Base-by-base conservation (phyloP, 2,113 vertebrate species). In the Peromyscus maniculatus region DNA sequence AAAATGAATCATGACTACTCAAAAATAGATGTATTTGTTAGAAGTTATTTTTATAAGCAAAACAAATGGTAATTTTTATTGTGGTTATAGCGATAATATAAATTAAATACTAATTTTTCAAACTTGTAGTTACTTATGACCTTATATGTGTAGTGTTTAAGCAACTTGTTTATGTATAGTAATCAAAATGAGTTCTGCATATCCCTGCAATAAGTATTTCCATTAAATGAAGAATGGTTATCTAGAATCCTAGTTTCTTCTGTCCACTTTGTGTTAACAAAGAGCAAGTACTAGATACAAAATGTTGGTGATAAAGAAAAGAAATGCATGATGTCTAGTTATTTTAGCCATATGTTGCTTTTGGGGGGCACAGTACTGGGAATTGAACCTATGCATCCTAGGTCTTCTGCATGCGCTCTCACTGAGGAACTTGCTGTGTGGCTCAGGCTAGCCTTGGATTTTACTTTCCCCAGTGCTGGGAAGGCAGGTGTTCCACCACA, bases 91-190 rank as follows among this genome's bases (percentile, higher is more conserved):
- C 87, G 26, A 43, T 91, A 71, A 52, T 93, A 87, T 91, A 78
- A 80, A 89, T 88, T 95, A 92, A 94, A 91, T 83, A 72, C 15
- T 72, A 64, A 46, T 46, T 46, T 92, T 80, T 96, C 83, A 75
- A 39, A 52, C 7, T 74, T 87, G 28, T 69, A 92, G 36, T 84
- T 90, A 87, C 28, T 89, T 92, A 15, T 95, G 52, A 79, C 28
- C 62, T 15, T 86, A n/a, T 19, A 64, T 93, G 89, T 67, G 90
- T 21, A 80, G 64, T 90, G 62, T 91, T 91, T 95, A 67, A 79
- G 55, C n/a, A 93, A 57, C 80, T 89, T 93, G 10, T 83, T 92
- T 93, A 84, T 59, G 43, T 80, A 7, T 88, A 46, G 21, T 28
- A 95, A 67, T 36, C 31, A 95, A 86, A 97, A 64, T 67, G n/a